Evolutionary conservation across 2,113 vertebrate species (phyloP).

Genomic region (Chauna torquata): DNA sequence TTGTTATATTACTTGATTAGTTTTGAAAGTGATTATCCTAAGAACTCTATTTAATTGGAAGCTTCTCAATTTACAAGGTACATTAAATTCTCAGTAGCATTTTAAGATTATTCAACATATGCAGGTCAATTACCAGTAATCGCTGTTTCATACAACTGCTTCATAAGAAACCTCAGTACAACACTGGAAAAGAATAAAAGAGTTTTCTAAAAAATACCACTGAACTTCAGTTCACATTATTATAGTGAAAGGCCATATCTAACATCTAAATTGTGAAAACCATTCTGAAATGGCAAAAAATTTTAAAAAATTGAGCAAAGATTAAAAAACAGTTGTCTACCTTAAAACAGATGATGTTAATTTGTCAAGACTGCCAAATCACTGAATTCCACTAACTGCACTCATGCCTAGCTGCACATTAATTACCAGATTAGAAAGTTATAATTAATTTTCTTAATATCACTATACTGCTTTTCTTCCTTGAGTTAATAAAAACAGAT

Average conservation of each 20-base stretch:
- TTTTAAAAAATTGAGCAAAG: slow-evolving; percentile 26
- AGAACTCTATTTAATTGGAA: slow-evolving; percentile 75
- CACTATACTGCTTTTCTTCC: slow-evolving; percentile 57
- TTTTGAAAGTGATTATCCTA: slow-evolving; percentile 76
- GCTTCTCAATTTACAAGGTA: slow-evolving; percentile 77
- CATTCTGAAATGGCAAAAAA: neutral
- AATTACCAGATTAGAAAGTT: slow-evolving; percentile 75
- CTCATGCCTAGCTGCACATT: slow-evolving; percentile 71
- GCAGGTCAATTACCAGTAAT: slow-evolving; percentile 77
- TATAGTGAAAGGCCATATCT: slow-evolving; percentile 3
- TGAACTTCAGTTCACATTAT: neutral
- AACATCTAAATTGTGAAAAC: neutral
- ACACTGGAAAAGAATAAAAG: slow-evolving; percentile 28
- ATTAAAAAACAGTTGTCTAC: slow-evolving; percentile 7
- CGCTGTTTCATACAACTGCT: slow-evolving; percentile 65
- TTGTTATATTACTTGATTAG: slow-evolving; percentile 69
- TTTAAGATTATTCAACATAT: slow-evolving; percentile 70
- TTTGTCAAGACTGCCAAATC: slow-evolving; percentile 66
- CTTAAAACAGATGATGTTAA: slow-evolving; percentile 57
- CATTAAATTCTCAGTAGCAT: slow-evolving; percentile 71
- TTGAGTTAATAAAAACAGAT: slow-evolving; percentile 69
- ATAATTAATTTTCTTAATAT: slow-evolving; percentile 74
- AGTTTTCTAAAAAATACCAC: slow-evolving; percentile 27
- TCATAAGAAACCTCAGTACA: slow-evolving; percentile 53
- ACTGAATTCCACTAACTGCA: slow-evolving; percentile 48